phyloP scores from a whole-genome alignment of 2,888 invertebrate genomes.

The Ectemnius lituratus region DNA sequence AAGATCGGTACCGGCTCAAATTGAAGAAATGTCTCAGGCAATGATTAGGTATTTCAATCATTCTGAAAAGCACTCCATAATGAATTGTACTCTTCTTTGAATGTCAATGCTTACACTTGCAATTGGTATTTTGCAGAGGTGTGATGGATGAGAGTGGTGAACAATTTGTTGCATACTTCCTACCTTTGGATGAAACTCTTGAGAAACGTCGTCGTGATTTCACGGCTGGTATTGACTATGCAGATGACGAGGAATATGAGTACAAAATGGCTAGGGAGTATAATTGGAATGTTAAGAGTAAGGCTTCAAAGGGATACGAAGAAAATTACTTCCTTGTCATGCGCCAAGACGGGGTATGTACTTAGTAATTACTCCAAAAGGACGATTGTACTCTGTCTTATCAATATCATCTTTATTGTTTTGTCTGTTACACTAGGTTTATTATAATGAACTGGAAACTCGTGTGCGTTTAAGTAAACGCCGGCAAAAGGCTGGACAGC shows the following conservation, averaged over 20 bases:
- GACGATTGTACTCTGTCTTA: neutral
- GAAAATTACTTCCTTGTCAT: slow-evolving; percentile 98
- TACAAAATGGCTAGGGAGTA: slow-evolving; percentile 99
- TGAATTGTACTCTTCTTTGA: neutral
- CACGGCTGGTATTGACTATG: slow-evolving; percentile 86
- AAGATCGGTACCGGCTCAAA: slow-evolving; percentile 90
- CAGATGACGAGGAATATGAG: slow-evolving; percentile 95
- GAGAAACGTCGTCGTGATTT: slow-evolving; percentile 92
- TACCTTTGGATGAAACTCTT: slow-evolving; percentile 95
- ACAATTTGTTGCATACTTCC: slow-evolving; percentile 99
- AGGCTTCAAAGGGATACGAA: slow-evolving; percentile 95
- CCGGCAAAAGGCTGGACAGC: slow-evolving; percentile 87
- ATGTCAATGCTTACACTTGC: neutral
- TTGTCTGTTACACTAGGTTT: slow-evolving; percentile 78
- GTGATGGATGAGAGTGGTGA: slow-evolving; percentile 99
- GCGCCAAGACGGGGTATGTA: slow-evolving; percentile 86
- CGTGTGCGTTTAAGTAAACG: slow-evolving; percentile 96
- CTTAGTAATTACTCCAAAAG: neutral
- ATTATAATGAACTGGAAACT: slow-evolving; percentile 97
- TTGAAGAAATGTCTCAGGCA: slow-evolving; percentile 99
- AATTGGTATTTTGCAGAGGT: slow-evolving; percentile 83
- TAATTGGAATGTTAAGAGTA: slow-evolving; percentile 99
- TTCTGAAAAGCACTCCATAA: neutral
- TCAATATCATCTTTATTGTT: neutral
- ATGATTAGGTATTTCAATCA: slow-evolving; percentile 90